Base-by-base conservation (phyloP, 92 coral and sea anemone genomes). In the Umimayanthus chanpuru region DNA sequence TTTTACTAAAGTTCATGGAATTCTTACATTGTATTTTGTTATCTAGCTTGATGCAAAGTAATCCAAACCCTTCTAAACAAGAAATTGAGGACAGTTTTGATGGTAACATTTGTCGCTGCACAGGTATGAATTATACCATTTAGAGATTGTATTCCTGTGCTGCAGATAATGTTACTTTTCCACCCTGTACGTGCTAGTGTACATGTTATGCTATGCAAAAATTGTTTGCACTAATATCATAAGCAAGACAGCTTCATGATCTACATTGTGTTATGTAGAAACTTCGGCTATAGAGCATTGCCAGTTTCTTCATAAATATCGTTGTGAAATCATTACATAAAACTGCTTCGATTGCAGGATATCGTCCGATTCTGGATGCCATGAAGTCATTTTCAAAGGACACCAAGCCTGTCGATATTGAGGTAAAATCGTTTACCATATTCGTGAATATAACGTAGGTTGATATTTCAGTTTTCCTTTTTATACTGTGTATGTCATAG, bases 361-460 rank as follows among this genome's bases (percentile, higher is more conserved):
- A 94, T 85, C 89, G 98, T 55, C 98, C 98, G 77, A 96, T 96
- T 82, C 95, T 96, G 61, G 98, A 96, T 94, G 98, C 98, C 36
- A 96, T 96, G 98, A 96, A 94, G 86, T 89, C 94, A 10, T 96
- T 96, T 89, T 93, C 96, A 74, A 94, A 96, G 74, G 94, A 92
- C 61, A 86, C 88, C 47, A 86, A 53, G 72, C 94, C 98, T 39
- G 67, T 94, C 81, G 98, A 96, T 81, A 96, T 96, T 86, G 98
- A 96, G 98, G 98, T 96, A 89, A 11, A 53, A 30, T 10, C 11
- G 0, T 43, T 4, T 21, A 40, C 11, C 18, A 32, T 5, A 16
- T 7, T 4, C 16, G 29, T 18, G 21, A 75, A 73, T 11, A 32
- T 23, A 73, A 43, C 21, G 32, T 30, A 14, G 11, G 77, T 30